Evolutionary conservation across 2,113 vertebrate genomes (phyloP).

Genomic region (Zosterops japonicus): DNA sequence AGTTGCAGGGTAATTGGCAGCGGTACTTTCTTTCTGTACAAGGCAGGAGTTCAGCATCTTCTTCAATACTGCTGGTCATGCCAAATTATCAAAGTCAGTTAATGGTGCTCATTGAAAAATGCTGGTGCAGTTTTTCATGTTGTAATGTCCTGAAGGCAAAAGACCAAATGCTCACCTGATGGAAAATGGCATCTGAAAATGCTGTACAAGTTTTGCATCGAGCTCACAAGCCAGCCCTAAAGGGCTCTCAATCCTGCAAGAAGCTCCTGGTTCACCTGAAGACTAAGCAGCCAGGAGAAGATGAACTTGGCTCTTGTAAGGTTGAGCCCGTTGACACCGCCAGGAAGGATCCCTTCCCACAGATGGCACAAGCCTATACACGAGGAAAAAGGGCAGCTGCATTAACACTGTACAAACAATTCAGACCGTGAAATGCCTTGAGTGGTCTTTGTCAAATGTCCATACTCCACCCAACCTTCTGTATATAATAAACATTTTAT

Average conservation of each 20-base stretch:
- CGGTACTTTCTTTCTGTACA: not conserved
- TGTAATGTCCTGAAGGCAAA: not conserved
- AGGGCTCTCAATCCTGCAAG: not conserved
- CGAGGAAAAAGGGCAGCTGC: not conserved
- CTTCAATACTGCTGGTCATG: not conserved
- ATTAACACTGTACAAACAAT: not conserved
- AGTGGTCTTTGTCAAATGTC: not conserved
- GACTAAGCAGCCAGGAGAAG: not conserved
- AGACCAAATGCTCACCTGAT: not conserved
- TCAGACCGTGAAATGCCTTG: not conserved
- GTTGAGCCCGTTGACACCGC: accelerated
- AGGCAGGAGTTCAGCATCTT: not conserved
- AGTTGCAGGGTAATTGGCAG: constrained; percentile 57
- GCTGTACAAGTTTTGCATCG: not conserved
- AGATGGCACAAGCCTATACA: accelerated
- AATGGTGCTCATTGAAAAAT: constrained; percentile 23
- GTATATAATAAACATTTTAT: not conserved
- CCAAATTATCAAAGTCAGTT: not conserved
- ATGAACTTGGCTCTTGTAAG: not conserved
- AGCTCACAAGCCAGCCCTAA: not conserved
- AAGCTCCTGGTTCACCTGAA: not conserved
- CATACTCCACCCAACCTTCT: not conserved
- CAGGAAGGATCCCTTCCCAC: not conserved
- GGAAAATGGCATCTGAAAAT: not conserved
- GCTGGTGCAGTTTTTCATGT: not conserved